Conservation (phyloP, 2,113 vertebrate species). For the Pelobates fuscus region DNA sequence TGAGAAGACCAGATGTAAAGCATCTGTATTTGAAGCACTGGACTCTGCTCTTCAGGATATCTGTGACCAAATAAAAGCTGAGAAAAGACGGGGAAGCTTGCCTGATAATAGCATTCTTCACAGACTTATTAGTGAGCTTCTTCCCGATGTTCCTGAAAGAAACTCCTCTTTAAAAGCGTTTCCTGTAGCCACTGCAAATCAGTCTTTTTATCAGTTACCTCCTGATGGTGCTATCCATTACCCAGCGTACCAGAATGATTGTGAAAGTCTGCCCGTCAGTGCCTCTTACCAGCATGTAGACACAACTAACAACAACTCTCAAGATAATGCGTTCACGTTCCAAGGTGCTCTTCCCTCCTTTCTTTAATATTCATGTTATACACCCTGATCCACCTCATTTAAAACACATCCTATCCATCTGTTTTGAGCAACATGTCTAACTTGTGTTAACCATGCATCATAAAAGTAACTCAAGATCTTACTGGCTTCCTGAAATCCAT, state of each 20-base stretch:
- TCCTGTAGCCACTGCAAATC: conserved; percentile 71
- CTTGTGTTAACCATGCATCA: neutral
- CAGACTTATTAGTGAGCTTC: conserved; percentile 91
- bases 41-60: conserved; percentile 94
- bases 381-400: conserved; percentile 57
- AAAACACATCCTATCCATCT: conserved; percentile 7
- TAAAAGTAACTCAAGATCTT: no score
- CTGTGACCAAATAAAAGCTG: conserved; percentile 93
- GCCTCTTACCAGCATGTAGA: conserved; percentile 86
- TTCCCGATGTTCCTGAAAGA: conserved; percentile 91
- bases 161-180: conserved; percentile 86
- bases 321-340: conserved; percentile 75
- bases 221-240: conserved; percentile 74
- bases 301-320: conserved; percentile 77
- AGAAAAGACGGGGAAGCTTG: conserved; percentile 80
- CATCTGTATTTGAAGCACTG: conserved; percentile 89
- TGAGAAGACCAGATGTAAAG: conserved; percentile 80
- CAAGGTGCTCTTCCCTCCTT: conserved; percentile 84
- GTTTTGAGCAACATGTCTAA: neutral
- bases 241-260: conserved; percentile 71
- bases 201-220: conserved; percentile 74
- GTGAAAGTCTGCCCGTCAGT: conserved; percentile 79
- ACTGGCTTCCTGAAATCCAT: conserved; percentile 5
- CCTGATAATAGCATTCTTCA: conserved; percentile 90
- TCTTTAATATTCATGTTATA: conserved; percentile 53